Evolutionary conservation across 2,888 invertebrate genomes (phyloP).

Genomic region (Morpho helenor): DNA sequence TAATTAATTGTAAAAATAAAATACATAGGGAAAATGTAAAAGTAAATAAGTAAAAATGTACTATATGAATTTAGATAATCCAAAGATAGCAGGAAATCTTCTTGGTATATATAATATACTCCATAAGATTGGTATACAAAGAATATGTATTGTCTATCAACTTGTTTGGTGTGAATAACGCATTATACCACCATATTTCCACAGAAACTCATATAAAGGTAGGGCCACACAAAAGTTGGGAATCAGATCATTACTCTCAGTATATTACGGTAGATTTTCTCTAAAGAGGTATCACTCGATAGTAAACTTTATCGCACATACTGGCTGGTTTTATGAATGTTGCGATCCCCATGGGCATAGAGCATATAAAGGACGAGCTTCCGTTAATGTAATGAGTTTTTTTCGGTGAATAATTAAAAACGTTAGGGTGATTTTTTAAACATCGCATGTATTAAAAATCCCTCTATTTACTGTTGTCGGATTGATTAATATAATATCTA

Average conservation of each 20-base stretch:
- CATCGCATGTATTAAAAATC: constrained; percentile 1
- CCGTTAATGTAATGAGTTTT: constrained; percentile 12
- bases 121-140: too few relatives aligned
- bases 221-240: constrained; percentile 1
- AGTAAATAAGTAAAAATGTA: too few relatives aligned
- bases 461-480: too few relatives aligned
- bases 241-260: not conserved
- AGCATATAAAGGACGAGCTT: not conserved
- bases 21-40: too few relatives aligned
- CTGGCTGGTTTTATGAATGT: constrained; percentile 4
- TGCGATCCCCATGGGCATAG: constrained; percentile 5
- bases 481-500: too few relatives aligned
- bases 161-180: too few relatives aligned
- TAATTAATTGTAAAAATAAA: too few relatives aligned
- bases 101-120: too few relatives aligned
- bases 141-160: too few relatives aligned
- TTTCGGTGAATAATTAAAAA: constrained; percentile 10
- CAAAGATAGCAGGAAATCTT: too few relatives aligned
- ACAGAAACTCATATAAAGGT: not conserved
- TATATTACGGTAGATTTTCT: constrained; percentile 6
- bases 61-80: too few relatives aligned
- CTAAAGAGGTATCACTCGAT: not conserved
- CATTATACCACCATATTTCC: too few relatives aligned
- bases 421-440: constrained; percentile 3
- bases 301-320: constrained; percentile 7